phyloP scores from a whole-genome alignment of 2,113 vertebrate genomes.

The Spermophilus dauricus region DNA sequence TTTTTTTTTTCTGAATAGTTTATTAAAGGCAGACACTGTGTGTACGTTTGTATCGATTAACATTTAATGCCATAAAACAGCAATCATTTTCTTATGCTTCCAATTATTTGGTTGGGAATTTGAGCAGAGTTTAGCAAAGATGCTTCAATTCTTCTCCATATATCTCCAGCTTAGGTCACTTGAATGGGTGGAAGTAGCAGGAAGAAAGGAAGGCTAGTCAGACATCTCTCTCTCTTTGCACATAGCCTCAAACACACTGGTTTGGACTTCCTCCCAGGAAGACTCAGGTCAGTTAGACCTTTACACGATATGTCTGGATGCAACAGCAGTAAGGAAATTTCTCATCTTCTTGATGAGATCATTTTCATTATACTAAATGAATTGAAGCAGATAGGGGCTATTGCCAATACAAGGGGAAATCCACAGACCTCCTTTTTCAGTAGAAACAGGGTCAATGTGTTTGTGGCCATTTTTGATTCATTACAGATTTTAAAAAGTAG shows the following conservation, averaged over 20 bases:
- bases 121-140: not conserved
- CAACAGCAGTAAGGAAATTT: not conserved
- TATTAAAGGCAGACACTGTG: not conserved
- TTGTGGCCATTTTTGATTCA: not conserved
- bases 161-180: not conserved
- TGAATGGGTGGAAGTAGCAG: not conserved
- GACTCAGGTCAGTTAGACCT: not conserved
- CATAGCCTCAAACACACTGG: not conserved
- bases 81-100: not conserved
- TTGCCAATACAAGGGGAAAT: not conserved
- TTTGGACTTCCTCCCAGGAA: not conserved
- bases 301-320: not conserved
- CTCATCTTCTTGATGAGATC: not conserved
- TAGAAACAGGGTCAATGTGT: not conserved
- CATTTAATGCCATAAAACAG: not conserved
- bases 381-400: not conserved
- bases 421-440: not conserved
- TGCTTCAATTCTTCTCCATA: not conserved
- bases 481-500: not conserved
- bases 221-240: fast-evolving
- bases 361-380: not conserved
- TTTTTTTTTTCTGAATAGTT: not conserved
- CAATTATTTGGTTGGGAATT: not conserved
- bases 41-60: not conserved
- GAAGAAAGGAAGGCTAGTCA: not conserved